Evolutionary conservation across 2,888 invertebrate species (phyloP).

Genomic region (Ormyrus pomaceus): DNA sequence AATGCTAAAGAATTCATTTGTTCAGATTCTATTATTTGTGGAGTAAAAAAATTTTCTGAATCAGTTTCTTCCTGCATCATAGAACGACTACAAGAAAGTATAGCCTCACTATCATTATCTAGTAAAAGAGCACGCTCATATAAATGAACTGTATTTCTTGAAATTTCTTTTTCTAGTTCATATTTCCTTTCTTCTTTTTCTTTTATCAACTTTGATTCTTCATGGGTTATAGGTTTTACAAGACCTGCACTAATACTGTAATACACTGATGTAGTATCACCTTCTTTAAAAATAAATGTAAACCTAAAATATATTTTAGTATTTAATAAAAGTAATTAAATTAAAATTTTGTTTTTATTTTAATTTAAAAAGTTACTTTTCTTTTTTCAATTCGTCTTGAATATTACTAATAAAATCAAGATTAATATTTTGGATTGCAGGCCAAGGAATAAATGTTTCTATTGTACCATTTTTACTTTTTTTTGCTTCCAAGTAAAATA

Average conservation of each 20-base stretch:
- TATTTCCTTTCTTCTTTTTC: conserved; percentile 65
- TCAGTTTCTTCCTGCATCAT: no score
- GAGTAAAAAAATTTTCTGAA: no score
- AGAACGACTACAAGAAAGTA: no score
- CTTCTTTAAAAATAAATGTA: conserved; percentile 70
- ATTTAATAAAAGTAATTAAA: conserved; percentile 11
- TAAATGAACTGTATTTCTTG: conserved; percentile 68
- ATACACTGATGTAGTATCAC: conserved; percentile 70
- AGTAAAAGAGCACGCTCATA: conserved; percentile 69
- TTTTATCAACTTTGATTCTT: conserved; percentile 64
- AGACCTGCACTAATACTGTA: conserved; percentile 68
- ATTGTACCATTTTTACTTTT: conserved; percentile 67
- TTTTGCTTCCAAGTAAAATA: conserved; percentile 75
- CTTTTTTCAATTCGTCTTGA: conserved; percentile 71
- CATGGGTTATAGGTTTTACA: conserved; percentile 67
- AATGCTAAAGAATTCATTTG: no score
- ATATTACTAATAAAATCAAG: conserved; percentile 74
- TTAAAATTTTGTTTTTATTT: conserved; percentile 44
- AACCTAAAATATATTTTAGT: conserved; percentile 62
- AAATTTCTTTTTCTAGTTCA: conserved; percentile 67
- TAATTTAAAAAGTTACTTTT: conserved; percentile 60
- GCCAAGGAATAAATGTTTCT: conserved; percentile 75
- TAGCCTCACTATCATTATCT: conserved; percentile 36
- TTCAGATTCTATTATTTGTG: no score
- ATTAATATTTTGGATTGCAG: conserved; percentile 71